Evolutionary conservation across 2,888 invertebrate genomes (phyloP), one percentile per base, ranked within the genome.

Genomic region (Pristionchus arcanus): DNA sequence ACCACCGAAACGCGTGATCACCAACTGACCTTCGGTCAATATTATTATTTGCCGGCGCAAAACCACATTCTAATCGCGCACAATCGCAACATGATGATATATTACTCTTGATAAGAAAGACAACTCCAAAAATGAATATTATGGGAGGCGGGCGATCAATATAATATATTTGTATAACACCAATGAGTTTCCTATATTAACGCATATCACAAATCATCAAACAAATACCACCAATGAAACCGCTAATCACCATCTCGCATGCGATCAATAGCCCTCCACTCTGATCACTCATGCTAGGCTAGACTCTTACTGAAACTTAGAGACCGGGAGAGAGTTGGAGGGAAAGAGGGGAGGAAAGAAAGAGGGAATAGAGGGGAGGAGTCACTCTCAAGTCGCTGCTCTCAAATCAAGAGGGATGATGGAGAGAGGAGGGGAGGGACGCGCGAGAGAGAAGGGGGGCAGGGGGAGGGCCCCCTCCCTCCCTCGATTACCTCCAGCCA

Each of bases 401-500:
- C 63, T 63, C 63, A 63, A 63, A 71, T 34, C 31, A 34, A 71
- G 71, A 71, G 34, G 71, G 34, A 71, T 4, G 11, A 49, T 9
- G 15, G 74, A 37, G 37, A 37, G 74, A 16, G 74, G 34, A n/a
- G n/a, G 77, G 28, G 81, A 19, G 34, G 28, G 49, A 53, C 71
- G 81, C 81, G 81, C 21, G 42, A 21, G 42, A 71, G 71, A n/a
- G 34, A 31, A 34, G 74, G 74, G 28, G 28, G n/a, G n/a, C n/a
- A n/a, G 68, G 42, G 74, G 74, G 42, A 25, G 74, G 74, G 74
- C 2, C 21, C 74, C 42, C 53, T 53, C 49, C 34, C n/a, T 16
- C 81, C 81, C 81, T 81, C 81, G 81, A 81, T 81, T 81, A 81
- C 81, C 81, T 53, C 81, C 49, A 49, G 81, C 37, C 81, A 81